These are phyloP conservation scores for Podarcis siculus DNA, from an alignment of 2,797 vertebrate species.

Conservation along the genomic window DNA sequence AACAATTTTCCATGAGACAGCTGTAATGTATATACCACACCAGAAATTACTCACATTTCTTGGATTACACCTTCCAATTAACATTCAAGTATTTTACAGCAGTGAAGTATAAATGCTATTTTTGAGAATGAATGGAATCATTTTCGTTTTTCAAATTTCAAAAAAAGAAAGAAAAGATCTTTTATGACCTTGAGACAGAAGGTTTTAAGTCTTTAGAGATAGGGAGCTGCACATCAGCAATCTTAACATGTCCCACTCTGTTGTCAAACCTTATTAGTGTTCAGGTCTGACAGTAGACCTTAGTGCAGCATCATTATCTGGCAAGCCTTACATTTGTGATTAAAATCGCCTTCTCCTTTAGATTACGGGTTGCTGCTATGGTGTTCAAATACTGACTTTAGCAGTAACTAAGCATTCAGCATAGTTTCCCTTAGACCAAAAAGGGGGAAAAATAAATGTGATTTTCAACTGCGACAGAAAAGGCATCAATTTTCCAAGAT, in stretches of 20 bases:
- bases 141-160: neutral
- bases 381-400: slow-evolving; percentile 12
- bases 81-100: neutral
- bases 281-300: slow-evolving; percentile 58
- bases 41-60: neutral
- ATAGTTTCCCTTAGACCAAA: slow-evolving; percentile 45
- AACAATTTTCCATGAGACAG: neutral
- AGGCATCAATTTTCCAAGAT: slow-evolving; percentile 24
- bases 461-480: slow-evolving; percentile 28
- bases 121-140: slow-evolving; percentile 2
- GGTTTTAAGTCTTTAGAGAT: slow-evolving; percentile 45
- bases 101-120: slow-evolving; percentile 4
- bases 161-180: neutral
- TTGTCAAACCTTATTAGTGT: slow-evolving; percentile 47
- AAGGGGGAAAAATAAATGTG: neutral
- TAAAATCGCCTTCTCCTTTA: slow-evolving; percentile 49
- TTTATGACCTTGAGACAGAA: neutral
- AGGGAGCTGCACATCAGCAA: slow-evolving; percentile 40
- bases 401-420: slow-evolving; percentile 6
- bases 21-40: neutral
- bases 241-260: slow-evolving; percentile 36
- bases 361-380: slow-evolving; percentile 45
- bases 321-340: slow-evolving; percentile 47
- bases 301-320: slow-evolving; percentile 51
- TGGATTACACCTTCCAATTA: neutral